These are phyloP conservation scores for Pollenia griseotomentosa DNA, from an alignment of 2,888 invertebrate genomes.

Conservation along the genomic window DNA sequence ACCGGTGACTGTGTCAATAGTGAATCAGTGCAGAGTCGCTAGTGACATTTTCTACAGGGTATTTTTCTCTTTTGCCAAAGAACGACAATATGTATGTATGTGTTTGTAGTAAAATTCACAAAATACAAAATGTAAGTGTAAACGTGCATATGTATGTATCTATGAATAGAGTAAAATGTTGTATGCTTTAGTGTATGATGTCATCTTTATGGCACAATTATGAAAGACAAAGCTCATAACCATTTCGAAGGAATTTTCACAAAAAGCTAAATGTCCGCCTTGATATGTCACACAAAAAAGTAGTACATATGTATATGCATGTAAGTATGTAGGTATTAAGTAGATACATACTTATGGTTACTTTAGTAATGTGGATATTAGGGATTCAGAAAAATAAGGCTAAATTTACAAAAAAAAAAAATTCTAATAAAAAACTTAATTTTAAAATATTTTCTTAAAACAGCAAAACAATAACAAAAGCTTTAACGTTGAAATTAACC, in stretches of 20 bases:
- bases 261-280: conserved; percentile 46
- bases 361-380: neutral
- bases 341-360: neutral
- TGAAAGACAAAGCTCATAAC: conserved; percentile 74
- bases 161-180: neutral
- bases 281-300: conserved; percentile 10
- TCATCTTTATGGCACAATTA: conserved; percentile 72
- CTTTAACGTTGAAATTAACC: too few species aligned
- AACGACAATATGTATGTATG: neutral
- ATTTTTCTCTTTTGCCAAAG: neutral
- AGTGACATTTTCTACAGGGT: too few species aligned
- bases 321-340: neutral
- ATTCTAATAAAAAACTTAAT: too few species aligned
- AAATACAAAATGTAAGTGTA: neutral
- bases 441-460: neutral
- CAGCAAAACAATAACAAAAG: too few species aligned
- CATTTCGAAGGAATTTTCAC: conserved; percentile 29
- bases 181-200: conserved; percentile 60
- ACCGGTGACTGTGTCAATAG: too few species aligned
- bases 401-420: too few species aligned
- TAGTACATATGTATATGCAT: neutral
- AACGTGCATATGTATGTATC: neutral
- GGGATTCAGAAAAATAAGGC: neutral
- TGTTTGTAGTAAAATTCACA: neutral
- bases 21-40: too few species aligned